phyloP scores from a whole-genome alignment of 2,888 invertebrate genomes.

The Machimus rusticus region DNA sequence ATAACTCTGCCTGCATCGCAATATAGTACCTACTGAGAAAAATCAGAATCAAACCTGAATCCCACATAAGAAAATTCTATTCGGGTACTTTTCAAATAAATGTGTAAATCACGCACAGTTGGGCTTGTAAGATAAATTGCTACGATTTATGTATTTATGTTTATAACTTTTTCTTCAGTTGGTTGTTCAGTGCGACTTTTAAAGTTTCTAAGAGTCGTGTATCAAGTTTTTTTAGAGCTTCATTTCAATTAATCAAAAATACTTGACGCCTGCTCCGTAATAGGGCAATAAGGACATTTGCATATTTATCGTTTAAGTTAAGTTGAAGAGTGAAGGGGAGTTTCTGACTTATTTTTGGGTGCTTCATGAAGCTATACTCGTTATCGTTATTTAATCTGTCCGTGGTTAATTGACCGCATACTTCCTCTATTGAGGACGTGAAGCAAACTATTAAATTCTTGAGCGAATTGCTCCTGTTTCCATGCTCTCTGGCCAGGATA shows the following conservation, averaged over 20 bases:
- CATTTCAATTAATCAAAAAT: not conserved
- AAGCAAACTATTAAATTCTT: not conserved
- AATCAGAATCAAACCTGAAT: too few relatives aligned
- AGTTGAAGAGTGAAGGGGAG: not conserved
- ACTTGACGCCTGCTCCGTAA: not conserved
- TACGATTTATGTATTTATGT: too few relatives aligned
- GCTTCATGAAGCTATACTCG: not conserved
- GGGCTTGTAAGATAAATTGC: too few relatives aligned
- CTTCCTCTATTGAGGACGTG: not conserved
- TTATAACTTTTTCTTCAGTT: not conserved
- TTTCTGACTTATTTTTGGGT: not conserved
- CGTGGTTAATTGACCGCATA: not conserved
- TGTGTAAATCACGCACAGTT: too few relatives aligned
- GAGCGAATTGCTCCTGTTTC: not conserved
- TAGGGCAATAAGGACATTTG: not conserved
- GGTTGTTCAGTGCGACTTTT: not conserved
- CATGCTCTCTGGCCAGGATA: not conserved
- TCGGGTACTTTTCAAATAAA: too few relatives aligned
- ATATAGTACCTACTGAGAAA: too few relatives aligned
- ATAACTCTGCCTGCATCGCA: too few relatives aligned
- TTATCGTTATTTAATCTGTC: not conserved
- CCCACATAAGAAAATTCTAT: too few relatives aligned
- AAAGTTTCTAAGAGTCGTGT: not conserved
- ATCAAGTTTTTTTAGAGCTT: not conserved
- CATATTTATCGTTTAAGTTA: not conserved